Percentiles rank a stretch among this genome's conserved stretches.
phyloP scores from a whole-genome alignment of 2,888 invertebrate genomes.

The Dermolepida albohirtum region DNA sequence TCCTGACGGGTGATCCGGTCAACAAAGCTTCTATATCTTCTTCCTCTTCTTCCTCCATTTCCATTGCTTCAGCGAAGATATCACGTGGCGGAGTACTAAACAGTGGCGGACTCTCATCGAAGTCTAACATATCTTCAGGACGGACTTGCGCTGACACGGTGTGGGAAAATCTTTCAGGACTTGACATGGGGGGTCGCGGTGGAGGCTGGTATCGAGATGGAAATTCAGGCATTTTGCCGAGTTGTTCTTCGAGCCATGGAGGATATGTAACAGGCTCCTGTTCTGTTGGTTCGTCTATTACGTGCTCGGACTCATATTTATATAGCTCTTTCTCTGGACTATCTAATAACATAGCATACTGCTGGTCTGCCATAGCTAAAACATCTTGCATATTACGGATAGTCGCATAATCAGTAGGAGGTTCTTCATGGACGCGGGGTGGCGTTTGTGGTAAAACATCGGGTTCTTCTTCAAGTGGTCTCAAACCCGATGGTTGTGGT shows the following conservation, averaged over 20 bases:
- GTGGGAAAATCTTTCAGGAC: not conserved
- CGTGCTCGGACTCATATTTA: not conserved
- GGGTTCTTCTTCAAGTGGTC: constrained; percentile 17
- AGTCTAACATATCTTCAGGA: constrained; percentile 17
- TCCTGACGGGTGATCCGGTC: constrained; percentile 27
- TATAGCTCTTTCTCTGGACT: constrained; percentile 15
- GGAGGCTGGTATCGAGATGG: constrained; percentile 5
- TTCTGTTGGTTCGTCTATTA: constrained; percentile 5
- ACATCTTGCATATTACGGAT: not conserved
- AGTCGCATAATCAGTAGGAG: not conserved
- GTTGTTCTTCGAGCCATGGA: constrained; percentile 28
- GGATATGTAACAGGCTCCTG: constrained; percentile 8
- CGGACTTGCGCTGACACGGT: not conserved
- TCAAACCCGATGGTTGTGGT: constrained; percentile 9
- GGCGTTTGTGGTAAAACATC: not conserved
- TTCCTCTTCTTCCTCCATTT: constrained; percentile 17
- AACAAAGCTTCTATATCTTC: constrained; percentile 16
- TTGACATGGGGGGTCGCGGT: not conserved
- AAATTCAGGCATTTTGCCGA: not conserved
- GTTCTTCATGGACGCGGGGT: not conserved
- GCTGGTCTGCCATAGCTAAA: constrained; percentile 1
- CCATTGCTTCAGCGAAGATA: constrained; percentile 20
- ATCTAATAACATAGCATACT: constrained; percentile 25
- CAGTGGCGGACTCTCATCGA: constrained; percentile 23
- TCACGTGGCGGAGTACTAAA: constrained; percentile 21